Evolutionary conservation across 1,140 invertebrate genomes (phyloP).

Genomic region (Anagrus nilaparvatae): DNA sequence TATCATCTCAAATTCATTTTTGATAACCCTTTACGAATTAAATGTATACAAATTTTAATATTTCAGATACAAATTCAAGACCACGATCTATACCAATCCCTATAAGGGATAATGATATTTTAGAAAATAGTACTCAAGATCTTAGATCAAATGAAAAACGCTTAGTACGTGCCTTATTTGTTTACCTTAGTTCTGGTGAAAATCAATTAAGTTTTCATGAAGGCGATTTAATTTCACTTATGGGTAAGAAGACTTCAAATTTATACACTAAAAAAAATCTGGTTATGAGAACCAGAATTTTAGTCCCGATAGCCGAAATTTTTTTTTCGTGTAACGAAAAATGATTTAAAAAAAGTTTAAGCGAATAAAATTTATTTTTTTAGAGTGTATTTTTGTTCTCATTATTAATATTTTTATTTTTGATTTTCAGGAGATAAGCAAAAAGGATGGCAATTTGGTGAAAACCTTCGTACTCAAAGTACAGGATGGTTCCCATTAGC

Average conservation of each 20-base stretch:
- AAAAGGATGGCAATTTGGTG: slow-evolving; percentile 92
- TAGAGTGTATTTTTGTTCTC: no score
- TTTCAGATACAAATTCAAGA: slow-evolving; percentile 48
- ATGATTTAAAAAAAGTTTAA: no score
- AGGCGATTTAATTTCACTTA: slow-evolving; percentile 77
- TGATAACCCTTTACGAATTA: not conserved
- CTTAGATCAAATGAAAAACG: slow-evolving; percentile 47
- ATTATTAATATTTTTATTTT: not conserved
- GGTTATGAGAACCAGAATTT: no score
- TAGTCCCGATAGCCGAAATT: no score
- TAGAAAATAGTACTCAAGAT: no score
- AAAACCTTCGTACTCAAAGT: slow-evolving; percentile 78
- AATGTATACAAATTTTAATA: no score
- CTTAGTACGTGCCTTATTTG: slow-evolving; percentile 74
- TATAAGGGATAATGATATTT: no score
- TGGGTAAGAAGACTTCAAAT: no score
- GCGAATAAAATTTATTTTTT: no score
- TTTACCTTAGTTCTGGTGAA: slow-evolving; percentile 81
- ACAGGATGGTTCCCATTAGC: slow-evolving; percentile 91
- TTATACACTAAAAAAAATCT: no score
- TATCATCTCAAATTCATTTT: not conserved
- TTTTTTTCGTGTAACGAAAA: no score
- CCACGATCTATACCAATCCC: slow-evolving; percentile 69
- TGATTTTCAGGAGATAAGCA: slow-evolving; percentile 57
- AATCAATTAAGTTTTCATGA: slow-evolving; percentile 88